phyloP scores from a whole-genome alignment of 53 echinoderm and acorn worm species.

The Echinometra lucunter region DNA sequence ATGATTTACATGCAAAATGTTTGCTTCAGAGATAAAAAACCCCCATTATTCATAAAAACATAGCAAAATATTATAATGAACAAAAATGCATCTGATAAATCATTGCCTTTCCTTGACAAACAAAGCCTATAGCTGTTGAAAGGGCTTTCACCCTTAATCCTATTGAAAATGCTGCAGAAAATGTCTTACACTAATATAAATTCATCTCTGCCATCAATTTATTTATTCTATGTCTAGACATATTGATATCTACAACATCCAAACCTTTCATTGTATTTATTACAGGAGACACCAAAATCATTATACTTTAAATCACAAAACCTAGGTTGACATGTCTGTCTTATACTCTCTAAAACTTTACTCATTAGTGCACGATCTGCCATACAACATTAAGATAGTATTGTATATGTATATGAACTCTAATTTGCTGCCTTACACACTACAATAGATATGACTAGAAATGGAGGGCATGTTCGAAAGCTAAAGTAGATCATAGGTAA shows the following conservation, averaged over 20 bases:
- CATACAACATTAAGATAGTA: neutral
- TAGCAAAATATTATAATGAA: too few relatives aligned
- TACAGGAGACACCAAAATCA: neutral
- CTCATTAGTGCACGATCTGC: neutral
- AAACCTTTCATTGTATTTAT: neutral
- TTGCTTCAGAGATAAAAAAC: too few relatives aligned
- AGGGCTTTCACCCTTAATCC: too few relatives aligned
- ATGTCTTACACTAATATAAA: too few relatives aligned
- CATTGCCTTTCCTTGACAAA: too few relatives aligned
- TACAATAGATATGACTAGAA: neutral
- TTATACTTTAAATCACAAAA: neutral
- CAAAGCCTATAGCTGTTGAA: too few relatives aligned
- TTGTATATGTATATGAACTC: neutral
- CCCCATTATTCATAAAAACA: too few relatives aligned
- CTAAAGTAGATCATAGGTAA: conserved; percentile 28
- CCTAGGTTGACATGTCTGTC: neutral
- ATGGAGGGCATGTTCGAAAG: neutral
- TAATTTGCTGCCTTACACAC: neutral
- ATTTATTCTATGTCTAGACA: neutral
- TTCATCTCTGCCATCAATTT: too few relatives aligned
- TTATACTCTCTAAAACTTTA: neutral
- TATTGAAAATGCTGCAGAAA: too few relatives aligned
- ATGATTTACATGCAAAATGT: too few relatives aligned
- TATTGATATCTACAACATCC: neutral
- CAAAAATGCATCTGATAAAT: too few relatives aligned